phyloP scores from a whole-genome alignment of 30 jellyfish, hydroid and myxozoan species.

The Clytia hemisphaerica region DNA sequence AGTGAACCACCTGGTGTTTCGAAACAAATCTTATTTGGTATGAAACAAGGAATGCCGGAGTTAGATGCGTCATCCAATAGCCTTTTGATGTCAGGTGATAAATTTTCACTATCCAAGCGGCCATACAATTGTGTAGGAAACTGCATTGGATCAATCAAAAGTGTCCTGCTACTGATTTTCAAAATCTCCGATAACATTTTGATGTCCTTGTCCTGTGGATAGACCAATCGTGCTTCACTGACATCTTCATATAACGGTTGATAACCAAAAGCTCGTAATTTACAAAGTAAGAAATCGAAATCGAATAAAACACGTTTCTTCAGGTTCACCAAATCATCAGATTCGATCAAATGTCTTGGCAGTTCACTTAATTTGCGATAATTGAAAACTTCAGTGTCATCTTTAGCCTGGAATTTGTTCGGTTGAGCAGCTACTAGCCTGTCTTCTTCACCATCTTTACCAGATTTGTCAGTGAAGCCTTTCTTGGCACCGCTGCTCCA shows the following conservation, averaged over 20 bases:
- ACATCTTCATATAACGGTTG: conserved; percentile 48
- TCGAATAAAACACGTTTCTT: conserved; percentile 40
- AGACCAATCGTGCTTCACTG: conserved; percentile 42
- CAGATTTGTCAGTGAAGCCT: conserved; percentile 56
- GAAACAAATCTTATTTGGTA: conserved; percentile 50
- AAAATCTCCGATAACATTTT: conserved; percentile 43
- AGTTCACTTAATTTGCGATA: conserved; percentile 68
- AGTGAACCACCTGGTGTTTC: conserved; percentile 81
- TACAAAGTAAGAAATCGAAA: conserved; percentile 52
- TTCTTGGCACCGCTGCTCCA: conserved; percentile 62
- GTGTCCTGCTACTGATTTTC: conserved; percentile 46
- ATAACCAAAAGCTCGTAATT: conserved; percentile 53
- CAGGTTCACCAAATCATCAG: conserved; percentile 24
- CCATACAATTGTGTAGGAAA: conserved; percentile 61
- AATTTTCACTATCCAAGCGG: conserved; percentile 26
- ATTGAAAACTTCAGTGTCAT: conserved; percentile 40
- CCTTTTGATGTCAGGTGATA: conserved; percentile 1
- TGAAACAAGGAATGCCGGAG: conserved; percentile 47
- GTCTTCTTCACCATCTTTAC: conserved; percentile 42
- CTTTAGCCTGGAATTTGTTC: conserved; percentile 31
- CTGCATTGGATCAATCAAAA: conserved; percentile 47
- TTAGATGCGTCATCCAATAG: conserved; percentile 40
- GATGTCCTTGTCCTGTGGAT: conserved; percentile 47
- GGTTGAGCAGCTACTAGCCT: conserved; percentile 81
- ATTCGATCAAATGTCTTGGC: conserved; percentile 50